Evolutionary conservation across 2,113 vertebrate species (phyloP), one percentile per base, ranked within the genome.

Genomic region (Pipa parva): DNA sequence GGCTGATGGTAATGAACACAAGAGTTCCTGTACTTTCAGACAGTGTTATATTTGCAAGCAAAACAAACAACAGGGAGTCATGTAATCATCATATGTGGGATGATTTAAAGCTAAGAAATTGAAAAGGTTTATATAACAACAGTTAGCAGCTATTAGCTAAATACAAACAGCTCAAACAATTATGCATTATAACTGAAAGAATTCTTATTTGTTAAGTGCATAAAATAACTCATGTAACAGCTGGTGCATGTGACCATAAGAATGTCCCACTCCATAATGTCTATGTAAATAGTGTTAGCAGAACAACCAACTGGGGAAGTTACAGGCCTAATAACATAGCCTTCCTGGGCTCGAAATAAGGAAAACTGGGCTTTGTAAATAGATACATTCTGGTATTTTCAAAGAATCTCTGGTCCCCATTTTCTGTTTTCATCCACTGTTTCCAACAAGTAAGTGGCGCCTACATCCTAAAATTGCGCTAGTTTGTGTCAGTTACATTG

Each of bases 21-120:
- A 59, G 48, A 50, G 36, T 69, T 69, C 26, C 58, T 60, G 25
- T 61, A 45, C 33, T 69, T 58, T 60, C 22, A 54, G 46, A 69
- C 36, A 61, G 57, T 61, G 46, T 61, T 60, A 39, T 69, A 61
- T 61, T 51, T 61, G n/a, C 66, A 69, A 69, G 66, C 33, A 69
- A 69, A 69, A 69, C 46, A 69, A 69, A 69, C 66, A 69, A 69
- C 57, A 61, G 57, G 66, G 57, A 69, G 57, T 61, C 57, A 27
- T 13, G 31, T 42, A 69, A 69, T 69, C 42, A 58, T 58, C 39
- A 69, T 54, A 52, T 60, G 59, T 29, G 46, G 58, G 36, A 54
- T 52, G 58, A 45, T 69, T 42, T 61, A 69, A 54, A 45, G 11
- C 26, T 28, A 57, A 24, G 25, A 52, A 42, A 29, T 59, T 60